phyloP scores from a whole-genome alignment of 2,113 vertebrate genomes.

The Laterallus jamaicensis region DNA sequence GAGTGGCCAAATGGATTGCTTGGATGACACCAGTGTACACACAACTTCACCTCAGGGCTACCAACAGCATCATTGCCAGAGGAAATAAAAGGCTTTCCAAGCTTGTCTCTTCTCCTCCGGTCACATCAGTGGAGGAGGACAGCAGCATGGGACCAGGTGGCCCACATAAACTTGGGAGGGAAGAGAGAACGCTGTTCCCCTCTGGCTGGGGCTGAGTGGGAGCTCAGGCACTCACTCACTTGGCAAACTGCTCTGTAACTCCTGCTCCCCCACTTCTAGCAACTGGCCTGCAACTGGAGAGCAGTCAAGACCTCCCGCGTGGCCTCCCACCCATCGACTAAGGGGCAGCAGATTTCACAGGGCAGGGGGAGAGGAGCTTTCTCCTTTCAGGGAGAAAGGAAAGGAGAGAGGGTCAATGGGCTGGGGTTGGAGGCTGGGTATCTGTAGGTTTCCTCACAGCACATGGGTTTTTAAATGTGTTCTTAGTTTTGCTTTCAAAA shows the following conservation, averaged over 20 bases:
- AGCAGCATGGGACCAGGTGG: neutral
- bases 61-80: neutral
- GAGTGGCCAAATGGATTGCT: neutral
- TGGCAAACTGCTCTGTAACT: neutral
- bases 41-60: neutral
- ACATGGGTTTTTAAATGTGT: neutral
- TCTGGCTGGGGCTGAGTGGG: neutral
- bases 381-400: neutral
- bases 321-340: neutral
- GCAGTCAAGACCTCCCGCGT: neutral
- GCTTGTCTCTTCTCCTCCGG: neutral
- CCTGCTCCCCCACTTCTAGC: neutral
- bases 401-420: neutral
- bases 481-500: conserved; percentile 30
- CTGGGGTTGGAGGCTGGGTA: neutral
- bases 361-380: neutral
- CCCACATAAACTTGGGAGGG: neutral
- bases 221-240: neutral
- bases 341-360: neutral
- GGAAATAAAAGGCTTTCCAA: neutral
- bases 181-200: neutral
- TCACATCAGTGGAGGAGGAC: neutral
- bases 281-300: neutral
- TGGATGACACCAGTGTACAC: neutral
- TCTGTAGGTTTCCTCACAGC: neutral